Conservation (phyloP, 1,140 invertebrate genomes). For the Tribolium castaneum region DNA sequence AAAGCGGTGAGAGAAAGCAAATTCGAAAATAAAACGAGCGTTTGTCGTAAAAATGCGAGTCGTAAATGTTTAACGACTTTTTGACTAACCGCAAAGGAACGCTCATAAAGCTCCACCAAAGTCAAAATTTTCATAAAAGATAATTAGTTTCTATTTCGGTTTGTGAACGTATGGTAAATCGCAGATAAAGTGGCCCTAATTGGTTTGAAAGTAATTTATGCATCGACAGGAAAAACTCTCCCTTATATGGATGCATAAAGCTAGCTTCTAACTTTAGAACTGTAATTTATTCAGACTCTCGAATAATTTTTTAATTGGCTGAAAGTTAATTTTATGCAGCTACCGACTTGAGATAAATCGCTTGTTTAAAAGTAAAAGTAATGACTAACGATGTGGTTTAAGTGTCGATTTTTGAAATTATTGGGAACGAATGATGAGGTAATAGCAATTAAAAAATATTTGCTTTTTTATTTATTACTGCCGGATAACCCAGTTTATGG, state of each 20-base stretch:
- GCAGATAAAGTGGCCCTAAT: constrained; percentile 2
- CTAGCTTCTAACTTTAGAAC: no score
- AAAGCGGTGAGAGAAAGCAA: neutral
- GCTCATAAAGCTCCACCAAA: neutral
- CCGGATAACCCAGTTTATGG: constrained; percentile 12
- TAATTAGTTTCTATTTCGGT: neutral
- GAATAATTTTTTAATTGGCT: neutral
- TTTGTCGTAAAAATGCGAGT: neutral
- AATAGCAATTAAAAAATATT: constrained; percentile 19
- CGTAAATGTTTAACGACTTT: neutral
- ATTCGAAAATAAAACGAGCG: no score
- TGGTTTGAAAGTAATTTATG: constrained; percentile 9
- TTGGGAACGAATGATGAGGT: constrained; percentile 14
- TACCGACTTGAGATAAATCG: neutral
- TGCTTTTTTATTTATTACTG: constrained; percentile 18
- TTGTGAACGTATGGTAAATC: neutral
- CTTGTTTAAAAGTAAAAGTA: constrained; percentile 3
- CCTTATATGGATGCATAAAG: neutral
- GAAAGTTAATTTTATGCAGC: neutral
- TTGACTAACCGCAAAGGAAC: neutral
- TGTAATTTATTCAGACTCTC: neutral
- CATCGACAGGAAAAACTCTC: neutral
- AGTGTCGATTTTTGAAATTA: neutral
- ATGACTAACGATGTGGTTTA: neutral
- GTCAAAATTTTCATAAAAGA: neutral